Evolutionary conservation across 1,140 invertebrate genomes (phyloP).

Genomic region (Drosophila varians): DNA sequence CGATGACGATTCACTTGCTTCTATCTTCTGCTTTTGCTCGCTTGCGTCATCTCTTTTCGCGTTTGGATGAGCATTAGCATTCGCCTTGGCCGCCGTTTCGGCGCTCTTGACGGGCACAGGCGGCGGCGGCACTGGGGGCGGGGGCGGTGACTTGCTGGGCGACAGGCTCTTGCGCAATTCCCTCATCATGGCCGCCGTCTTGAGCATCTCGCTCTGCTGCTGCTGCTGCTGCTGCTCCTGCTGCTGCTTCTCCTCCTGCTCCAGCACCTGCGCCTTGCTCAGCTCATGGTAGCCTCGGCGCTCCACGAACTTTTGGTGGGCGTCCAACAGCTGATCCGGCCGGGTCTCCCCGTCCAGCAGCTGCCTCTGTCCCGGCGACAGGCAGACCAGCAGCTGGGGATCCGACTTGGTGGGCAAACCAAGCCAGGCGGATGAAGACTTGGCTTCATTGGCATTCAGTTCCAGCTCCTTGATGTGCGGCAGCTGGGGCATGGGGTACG

Average conservation of each 20-base stretch:
- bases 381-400: slow-evolving; percentile 86
- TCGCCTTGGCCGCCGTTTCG: slow-evolving; percentile 74
- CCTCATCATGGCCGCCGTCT: slow-evolving; percentile 75
- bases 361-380: slow-evolving; percentile 89
- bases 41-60: slow-evolving; percentile 74
- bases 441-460: slow-evolving; percentile 21
- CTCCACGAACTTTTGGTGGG: slow-evolving; percentile 88
- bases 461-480: slow-evolving; percentile 71
- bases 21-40: slow-evolving; percentile 54
- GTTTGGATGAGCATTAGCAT: slow-evolving; percentile 27
- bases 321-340: slow-evolving; percentile 86
- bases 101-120: slow-evolving; percentile 75
- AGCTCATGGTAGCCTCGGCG: slow-evolving; percentile 86
- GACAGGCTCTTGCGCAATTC: slow-evolving; percentile 81
- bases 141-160: slow-evolving; percentile 51
- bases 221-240: slow-evolving; percentile 60
- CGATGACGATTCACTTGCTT: slow-evolving; percentile 55
- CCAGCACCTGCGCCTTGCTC: slow-evolving; percentile 66
- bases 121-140: slow-evolving; percentile 53
- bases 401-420: slow-evolving; percentile 86
- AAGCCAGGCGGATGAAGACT: slow-evolving; percentile 84
- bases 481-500: slow-evolving; percentile 70
- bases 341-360: slow-evolving; percentile 81
- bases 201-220: slow-evolving; percentile 64
- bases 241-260: slow-evolving; percentile 62